Evolutionary conservation across 2,113 vertebrate genomes (phyloP), one percentile per base, ranked within the genome.

Genomic region (Carassius gibelio): DNA sequence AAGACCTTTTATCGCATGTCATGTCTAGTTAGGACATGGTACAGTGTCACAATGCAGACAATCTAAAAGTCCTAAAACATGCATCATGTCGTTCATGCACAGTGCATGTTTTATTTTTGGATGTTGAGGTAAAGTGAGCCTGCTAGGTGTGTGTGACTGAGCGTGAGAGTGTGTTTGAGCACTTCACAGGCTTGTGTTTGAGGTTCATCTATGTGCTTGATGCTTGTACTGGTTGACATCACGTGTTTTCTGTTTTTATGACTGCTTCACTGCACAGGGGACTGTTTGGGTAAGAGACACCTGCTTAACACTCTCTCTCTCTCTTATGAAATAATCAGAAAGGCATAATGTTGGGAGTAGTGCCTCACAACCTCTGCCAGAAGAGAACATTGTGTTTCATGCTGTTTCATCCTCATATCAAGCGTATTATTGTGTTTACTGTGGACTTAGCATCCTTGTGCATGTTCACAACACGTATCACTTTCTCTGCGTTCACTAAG

Each of bases 211-310:
- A n/a, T 50, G 77, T 83, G 86, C 85, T 89, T 69, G 30, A 91
- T 34, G 68, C 72, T 78, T 85, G 17, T 89, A 89, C 88, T 86
- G 61, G 87, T 93, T 91, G 93, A 89, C 93, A 91, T 91, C 91
- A 82, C 94, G 89, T 95, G 87, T 92, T 91, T 94, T 92, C 84
- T 94, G 88, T 88, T 92, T 94, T 85, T 89, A 83, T 94, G 92
- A 90, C 76, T 92, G 93, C 94, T 92, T 94, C 89, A 86, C 90
- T 91, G 91, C 92, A 93, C 94, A 97, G 96, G 94, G 96, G 94
- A 95, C 94, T 95, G n/a, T 96, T 96, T 95, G 93, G 96, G 95
- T 97, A 96, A 96, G 96, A 95, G 48, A 84, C 26, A 61, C 84
- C 91, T 78, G 68, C 64, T 13, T 68, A 75, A 61, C 34, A n/a